A percentile compares a stretch with the other conserved stretches of the same genome.
Conservation (phyloP, 2,888 invertebrate species). For the Leptinotarsa tumamoca region DNA sequence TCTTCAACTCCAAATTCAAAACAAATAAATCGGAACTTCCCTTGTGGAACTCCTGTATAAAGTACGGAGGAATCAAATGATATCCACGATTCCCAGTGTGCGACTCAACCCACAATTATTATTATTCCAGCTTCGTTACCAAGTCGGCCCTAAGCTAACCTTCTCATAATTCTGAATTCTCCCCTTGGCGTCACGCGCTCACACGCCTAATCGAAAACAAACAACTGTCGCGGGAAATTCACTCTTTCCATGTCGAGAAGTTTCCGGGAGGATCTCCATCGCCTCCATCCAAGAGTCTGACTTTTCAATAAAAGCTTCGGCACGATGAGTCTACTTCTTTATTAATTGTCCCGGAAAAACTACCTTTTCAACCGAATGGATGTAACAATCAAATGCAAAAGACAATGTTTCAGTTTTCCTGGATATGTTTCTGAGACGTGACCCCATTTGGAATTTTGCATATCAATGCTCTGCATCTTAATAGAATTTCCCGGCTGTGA, state of each 20-base stretch:
- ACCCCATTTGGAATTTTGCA: slow-evolving; percentile 1
- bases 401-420: not conserved
- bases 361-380: not conserved
- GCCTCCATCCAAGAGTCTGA: not conserved
- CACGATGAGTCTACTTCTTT: no score
- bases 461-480: not conserved
- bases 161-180: not conserved
- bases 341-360: no score
- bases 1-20: no score
- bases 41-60: no score
- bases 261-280: not conserved
- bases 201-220: not conserved
- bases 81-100: no score
- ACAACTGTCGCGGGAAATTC: not conserved
- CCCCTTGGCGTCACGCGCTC: not conserved
- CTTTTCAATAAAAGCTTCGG: not conserved
- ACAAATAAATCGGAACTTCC: no score
- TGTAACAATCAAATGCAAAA: not conserved
- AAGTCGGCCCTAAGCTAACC: not conserved
- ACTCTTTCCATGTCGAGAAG: not conserved
- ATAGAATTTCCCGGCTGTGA: not conserved
- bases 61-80: no score
- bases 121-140: not conserved
- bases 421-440: not conserved
- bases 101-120: not conserved